Evolutionary conservation across 2,113 vertebrate species (phyloP).

Genomic region (Asarcornis scutulata): DNA sequence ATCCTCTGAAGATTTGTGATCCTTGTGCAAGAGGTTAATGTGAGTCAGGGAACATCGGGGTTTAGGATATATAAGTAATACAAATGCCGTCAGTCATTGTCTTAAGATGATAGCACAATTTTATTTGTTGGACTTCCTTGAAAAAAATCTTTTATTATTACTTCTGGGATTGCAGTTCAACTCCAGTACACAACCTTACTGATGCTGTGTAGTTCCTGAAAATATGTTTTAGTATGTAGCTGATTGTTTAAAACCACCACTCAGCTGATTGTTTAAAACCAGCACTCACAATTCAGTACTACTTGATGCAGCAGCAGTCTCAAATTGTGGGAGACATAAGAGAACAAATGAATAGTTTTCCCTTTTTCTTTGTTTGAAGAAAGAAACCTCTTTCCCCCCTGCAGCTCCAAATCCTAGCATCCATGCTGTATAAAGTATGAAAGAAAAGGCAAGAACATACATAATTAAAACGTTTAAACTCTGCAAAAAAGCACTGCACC

Average conservation of each 20-base stretch:
- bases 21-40: constrained; percentile 69
- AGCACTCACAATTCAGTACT: neutral
- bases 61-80: constrained; percentile 57
- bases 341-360: neutral
- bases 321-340: neutral
- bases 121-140: constrained; percentile 10
- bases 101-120: constrained; percentile 27
- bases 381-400: neutral
- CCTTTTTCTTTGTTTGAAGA: neutral
- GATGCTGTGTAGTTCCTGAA: neutral
- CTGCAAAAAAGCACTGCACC: neutral
- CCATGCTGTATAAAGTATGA: neutral
- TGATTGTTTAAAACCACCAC: constrained; percentile 26
- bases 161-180: constrained; percentile 27
- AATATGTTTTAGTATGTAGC: neutral
- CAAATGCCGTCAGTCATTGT: constrained; percentile 51
- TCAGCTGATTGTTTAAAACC: constrained; percentile 25
- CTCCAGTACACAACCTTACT: neutral
- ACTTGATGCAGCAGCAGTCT: neutral
- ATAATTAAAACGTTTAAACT: neutral
- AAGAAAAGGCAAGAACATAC: neutral
- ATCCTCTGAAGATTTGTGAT: constrained; percentile 73
- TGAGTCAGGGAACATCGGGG: constrained; percentile 42
- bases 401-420: neutral
- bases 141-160: constrained; percentile 26